Evolutionary conservation across 2,797 vertebrate genomes (phyloP).

Genomic region (Masticophis lateralis): DNA sequence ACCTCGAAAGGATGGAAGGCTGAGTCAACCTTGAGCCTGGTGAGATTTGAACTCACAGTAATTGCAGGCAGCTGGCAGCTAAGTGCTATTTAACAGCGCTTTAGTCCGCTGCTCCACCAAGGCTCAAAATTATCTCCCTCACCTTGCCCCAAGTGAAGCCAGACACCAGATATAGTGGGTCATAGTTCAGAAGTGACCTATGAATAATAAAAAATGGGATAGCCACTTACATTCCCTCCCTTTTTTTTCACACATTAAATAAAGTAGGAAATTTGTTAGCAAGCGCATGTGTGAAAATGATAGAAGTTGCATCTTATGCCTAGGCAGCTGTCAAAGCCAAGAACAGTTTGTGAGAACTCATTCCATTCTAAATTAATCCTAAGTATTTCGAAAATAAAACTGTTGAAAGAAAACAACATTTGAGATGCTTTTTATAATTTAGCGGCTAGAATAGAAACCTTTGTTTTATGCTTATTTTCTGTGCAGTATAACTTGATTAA

Average conservation of each 20-base stretch:
- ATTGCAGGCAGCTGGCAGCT: too few relatives aligned
- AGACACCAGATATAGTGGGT: too few relatives aligned
- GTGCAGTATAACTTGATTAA: background rate
- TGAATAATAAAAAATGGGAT: background rate
- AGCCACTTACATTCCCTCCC: background rate
- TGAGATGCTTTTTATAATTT: constrained; percentile 1
- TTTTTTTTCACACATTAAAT: background rate
- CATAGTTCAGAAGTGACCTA: background rate
- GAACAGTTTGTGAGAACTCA: constrained; percentile 30
- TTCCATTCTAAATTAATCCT: constrained; percentile 21
- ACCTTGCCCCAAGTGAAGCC: background rate
- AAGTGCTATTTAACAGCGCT: too few relatives aligned
- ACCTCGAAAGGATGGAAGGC: too few relatives aligned
- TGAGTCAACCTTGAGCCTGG: too few relatives aligned
- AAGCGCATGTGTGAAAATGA: constrained; percentile 22
- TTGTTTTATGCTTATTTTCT: background rate
- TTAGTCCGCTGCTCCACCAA: too few relatives aligned
- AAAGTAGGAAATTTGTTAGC: constrained; percentile 3
- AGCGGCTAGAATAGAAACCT: background rate
- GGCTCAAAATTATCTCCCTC: background rate
- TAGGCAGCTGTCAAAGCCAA: constrained; percentile 19
- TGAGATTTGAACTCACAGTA: too few relatives aligned
- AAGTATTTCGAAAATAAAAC: constrained; percentile 6
- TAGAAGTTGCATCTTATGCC: constrained; percentile 7
- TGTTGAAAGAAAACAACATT: constrained; percentile 16